phyloP scores from a whole-genome alignment of 1,140 invertebrate genomes.

The Hyposmocoma kahamanoa region DNA sequence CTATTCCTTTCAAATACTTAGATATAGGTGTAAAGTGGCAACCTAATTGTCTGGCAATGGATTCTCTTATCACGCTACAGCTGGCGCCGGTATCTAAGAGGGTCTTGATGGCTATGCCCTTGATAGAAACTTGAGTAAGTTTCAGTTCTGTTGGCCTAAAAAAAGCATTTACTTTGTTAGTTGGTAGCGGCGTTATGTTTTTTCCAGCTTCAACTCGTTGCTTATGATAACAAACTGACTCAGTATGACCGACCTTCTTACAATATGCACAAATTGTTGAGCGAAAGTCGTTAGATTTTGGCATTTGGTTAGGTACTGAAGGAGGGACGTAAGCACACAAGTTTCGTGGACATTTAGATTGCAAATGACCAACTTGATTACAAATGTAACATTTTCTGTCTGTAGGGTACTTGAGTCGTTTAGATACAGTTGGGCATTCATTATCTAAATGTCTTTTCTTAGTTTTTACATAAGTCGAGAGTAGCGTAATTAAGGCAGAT shows the following conservation, averaged over 20 bases:
- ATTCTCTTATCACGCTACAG: constrained; percentile 18
- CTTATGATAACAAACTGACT: neutral
- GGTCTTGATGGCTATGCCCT: constrained; percentile 3
- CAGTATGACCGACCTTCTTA: constrained; percentile 11
- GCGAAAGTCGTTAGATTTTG: neutral
- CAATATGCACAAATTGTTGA: constrained; percentile 4
- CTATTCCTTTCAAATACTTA: constrained; percentile 10
- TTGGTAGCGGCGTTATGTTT: neutral
- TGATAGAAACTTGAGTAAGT: constrained; percentile 10
- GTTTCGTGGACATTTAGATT: neutral
- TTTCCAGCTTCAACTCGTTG: neutral
- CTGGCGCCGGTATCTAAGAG: constrained; percentile 18
- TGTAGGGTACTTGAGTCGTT: neutral
- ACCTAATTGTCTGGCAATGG: constrained; percentile 12
- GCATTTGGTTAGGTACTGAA: neutral
- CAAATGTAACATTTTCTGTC: neutral
- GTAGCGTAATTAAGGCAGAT: constrained; percentile 1
- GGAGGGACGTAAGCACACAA: neutral
- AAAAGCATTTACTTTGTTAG: constrained; percentile 12
- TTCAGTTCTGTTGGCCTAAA: constrained; percentile 10
- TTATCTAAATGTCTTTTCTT: neutral
- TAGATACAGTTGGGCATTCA: neutral
- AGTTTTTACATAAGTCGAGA: constrained; percentile 3
- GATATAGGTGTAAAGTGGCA: constrained; percentile 1
- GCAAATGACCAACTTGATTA: neutral